phyloP scores from a whole-genome alignment of 1,140 invertebrate genomes.

The Metaphire vulgaris region DNA sequence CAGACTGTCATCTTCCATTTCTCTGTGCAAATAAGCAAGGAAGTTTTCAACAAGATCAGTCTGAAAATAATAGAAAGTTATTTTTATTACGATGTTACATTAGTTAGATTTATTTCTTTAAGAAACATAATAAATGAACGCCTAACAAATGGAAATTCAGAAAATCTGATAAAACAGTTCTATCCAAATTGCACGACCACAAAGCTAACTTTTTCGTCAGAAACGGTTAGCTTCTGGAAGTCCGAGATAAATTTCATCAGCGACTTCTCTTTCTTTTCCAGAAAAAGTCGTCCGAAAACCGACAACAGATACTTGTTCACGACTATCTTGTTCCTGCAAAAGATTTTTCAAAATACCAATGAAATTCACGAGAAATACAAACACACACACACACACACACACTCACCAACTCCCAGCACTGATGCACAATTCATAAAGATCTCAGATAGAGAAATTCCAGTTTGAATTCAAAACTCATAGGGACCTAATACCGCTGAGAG shows the following conservation, averaged over 20 bases:
- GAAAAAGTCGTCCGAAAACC: conserved; percentile 70
- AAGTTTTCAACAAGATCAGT: conserved; percentile 61
- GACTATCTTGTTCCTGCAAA: conserved; percentile 63
- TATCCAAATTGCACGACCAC: no score
- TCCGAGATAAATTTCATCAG: conserved; percentile 66
- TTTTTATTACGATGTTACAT: no score
- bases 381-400: no score
- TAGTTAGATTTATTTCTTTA: no score
- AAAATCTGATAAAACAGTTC: background rate
- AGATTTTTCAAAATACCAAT: background rate
- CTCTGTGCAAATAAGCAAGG: conserved; percentile 56
- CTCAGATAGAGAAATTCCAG: no score
- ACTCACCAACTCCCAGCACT: conserved; percentile 1
- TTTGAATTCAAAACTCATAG: no score
- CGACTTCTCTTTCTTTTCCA: conserved; percentile 63
- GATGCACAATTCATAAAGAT: no score
- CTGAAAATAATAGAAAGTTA: conserved; percentile 45
- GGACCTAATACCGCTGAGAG: no score
- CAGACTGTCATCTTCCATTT: conserved; percentile 63
- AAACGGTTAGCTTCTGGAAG: conserved; percentile 66
- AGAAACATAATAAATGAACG: no score
- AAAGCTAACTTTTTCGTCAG: conserved; percentile 72
- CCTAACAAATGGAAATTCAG: background rate
- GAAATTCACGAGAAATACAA: background rate
- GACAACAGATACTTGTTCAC: conserved; percentile 71